Evolutionary conservation across 1,140 invertebrate genomes (phyloP), one percentile per base, ranked within the genome.

Genomic region (Babylonia areolata): DNA sequence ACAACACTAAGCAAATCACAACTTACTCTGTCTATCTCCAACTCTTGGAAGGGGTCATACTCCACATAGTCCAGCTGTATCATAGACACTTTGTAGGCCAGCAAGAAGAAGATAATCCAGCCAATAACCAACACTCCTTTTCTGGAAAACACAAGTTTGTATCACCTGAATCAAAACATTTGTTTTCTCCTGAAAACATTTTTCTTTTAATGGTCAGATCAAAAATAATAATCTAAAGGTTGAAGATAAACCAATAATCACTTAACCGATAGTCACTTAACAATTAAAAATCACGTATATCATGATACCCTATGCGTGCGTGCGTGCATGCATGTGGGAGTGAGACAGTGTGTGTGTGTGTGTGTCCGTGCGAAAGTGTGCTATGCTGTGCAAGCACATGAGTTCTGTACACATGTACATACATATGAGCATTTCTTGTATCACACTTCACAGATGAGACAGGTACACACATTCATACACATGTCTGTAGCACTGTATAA

Each of bases 51-150:
- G 1, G 99, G 99, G 96, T 99, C 99, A 96, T 99, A 99, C 94
- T 99, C 99, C 31, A 98, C 97, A 96, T 98, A 97, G 95, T 99
- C 98, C 95, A 99, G 98, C 93, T 99, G 98, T 95, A 99, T 98
- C 94, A 99, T 97, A 0, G 98, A 98, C 15, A 99, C 98, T 96
- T 99, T 99, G 93, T 99, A 99, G 2, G 97, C 97, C 85, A 99
- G 95, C 80, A 98, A 96, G 73, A 97, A 95, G 92, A 99, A 96
- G 39, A 98, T 93, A 9, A 97, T 94, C 99, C 99, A 99, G 85
- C 98, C 98, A 88, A 97, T 93, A 42, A 98, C 95, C 46, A 99
- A 95, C 17, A 95, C 89, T 71, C 96, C 89, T 95, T 96, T 96
- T 87, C 96, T 97, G 89, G 58, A 95, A 95, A 40, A 39, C 12